phyloP scores from a whole-genome alignment of 1,140 invertebrate species.

The Pollicipes pollicipes region DNA sequence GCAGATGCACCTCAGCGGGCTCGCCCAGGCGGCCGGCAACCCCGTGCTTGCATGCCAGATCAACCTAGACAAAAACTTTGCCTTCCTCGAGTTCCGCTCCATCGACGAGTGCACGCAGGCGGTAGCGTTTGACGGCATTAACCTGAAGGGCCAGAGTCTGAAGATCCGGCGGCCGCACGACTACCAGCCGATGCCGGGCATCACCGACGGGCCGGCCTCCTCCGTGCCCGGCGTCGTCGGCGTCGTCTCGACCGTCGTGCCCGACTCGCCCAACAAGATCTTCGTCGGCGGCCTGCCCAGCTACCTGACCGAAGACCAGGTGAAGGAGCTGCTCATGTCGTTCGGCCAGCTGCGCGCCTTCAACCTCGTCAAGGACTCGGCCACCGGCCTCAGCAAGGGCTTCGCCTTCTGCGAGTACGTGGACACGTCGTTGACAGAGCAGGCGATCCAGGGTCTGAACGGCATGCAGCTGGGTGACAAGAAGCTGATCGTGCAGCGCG shows the following conservation, averaged over 20 bases:
- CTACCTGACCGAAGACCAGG: conserved; percentile 36
- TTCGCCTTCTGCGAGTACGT: conserved; percentile 38
- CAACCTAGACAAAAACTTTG: conserved; percentile 41
- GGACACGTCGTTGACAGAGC: conserved; percentile 32
- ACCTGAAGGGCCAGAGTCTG: no score
- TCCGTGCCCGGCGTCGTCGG: no score
- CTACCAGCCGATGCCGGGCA: no score
- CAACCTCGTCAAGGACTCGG: conserved; percentile 34
- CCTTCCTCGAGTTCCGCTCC: conserved; percentile 38
- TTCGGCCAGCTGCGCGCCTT: conserved; percentile 36
- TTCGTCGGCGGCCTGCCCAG: conserved; percentile 37
- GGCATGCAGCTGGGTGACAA: no score
- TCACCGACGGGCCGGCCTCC: no score
- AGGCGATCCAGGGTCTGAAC: no score
- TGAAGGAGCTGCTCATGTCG: conserved; percentile 27
- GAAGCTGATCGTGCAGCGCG: no score
- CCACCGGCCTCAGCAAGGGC: conserved; percentile 34
- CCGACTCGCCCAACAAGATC: conserved; percentile 36
- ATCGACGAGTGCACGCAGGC: no score
- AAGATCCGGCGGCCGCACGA: no score
- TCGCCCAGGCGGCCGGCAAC: no score
- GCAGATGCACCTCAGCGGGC: no score
- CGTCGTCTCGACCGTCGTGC: conserved; percentile 35
- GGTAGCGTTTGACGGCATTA: no score
- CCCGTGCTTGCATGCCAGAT: conserved; percentile 38